Conservation (phyloP, 2,888 invertebrate species). For the Thumatha senex region DNA sequence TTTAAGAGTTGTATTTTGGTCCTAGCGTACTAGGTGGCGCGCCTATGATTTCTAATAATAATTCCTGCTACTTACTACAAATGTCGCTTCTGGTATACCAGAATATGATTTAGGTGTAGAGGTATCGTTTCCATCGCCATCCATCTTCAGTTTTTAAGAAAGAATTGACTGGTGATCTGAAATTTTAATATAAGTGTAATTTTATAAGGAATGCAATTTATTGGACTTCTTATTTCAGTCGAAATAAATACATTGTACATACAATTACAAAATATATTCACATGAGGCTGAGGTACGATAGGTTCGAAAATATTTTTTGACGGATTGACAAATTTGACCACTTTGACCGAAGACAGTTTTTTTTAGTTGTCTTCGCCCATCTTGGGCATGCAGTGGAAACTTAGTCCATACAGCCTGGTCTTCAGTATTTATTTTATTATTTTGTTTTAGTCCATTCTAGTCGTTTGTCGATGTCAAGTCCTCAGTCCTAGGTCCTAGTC, state of each 20-base stretch:
- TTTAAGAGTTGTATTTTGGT: too few relatives aligned
- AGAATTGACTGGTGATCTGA: constrained; percentile 9
- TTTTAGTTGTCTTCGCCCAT: too few relatives aligned
- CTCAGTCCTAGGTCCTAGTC: too few relatives aligned
- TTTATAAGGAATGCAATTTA: constrained; percentile 1
- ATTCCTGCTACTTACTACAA: constrained; percentile 87
- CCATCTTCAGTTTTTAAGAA: constrained; percentile 63
- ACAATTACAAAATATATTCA: not conserved
- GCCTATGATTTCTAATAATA: not conserved
- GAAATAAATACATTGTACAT: not conserved
- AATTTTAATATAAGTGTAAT: constrained; percentile 9
- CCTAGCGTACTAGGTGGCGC: too few relatives aligned
- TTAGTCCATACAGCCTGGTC: too few relatives aligned
- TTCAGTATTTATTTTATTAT: too few relatives aligned
- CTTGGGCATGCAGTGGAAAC: too few relatives aligned
- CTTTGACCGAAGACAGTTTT: too few relatives aligned
- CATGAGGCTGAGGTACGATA: not conserved
- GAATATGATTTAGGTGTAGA: constrained; percentile 86
- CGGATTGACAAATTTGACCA: too few relatives aligned
- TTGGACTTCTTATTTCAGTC: not conserved
- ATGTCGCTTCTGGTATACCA: constrained; percentile 94
- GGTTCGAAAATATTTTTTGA: too few relatives aligned
- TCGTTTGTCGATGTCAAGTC: too few relatives aligned
- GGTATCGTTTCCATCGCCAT: constrained; percentile 64
- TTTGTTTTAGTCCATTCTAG: too few relatives aligned